Conservation (phyloP, 2,113 vertebrate genomes). For the Anoplopoma fimbria region DNA sequence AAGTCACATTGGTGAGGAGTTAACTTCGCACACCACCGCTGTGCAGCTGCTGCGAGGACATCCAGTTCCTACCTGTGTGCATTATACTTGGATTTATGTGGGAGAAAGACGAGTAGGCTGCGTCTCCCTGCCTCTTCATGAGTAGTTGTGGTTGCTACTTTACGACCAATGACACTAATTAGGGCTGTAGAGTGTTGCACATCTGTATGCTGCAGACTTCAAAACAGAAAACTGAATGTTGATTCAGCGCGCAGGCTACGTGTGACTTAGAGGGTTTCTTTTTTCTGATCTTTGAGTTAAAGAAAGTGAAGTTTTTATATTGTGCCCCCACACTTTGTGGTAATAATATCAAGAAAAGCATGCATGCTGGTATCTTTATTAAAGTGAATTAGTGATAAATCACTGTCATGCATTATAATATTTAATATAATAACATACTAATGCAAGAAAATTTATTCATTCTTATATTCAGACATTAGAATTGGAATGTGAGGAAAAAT, state of each 20-base stretch:
- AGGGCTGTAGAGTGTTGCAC: slow-evolving; percentile 5
- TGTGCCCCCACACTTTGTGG: not conserved
- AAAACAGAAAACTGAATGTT: not conserved
- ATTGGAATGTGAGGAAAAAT: not conserved
- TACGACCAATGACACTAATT: slow-evolving; percentile 26
- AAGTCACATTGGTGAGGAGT: not conserved
- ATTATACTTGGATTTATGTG: not conserved
- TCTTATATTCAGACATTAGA: too few relatives aligned
- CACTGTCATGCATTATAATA: not conserved
- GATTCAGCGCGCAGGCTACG: not conserved
- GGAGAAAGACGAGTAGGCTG: not conserved
- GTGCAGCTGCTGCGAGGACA: not conserved
- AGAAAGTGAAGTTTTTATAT: not conserved
- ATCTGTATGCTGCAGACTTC: not conserved
- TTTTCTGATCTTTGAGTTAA: not conserved
- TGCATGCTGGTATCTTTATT: not conserved
- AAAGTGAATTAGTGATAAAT: not conserved
- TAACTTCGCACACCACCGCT: not conserved
- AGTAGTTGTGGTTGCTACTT: slow-evolving; percentile 47
- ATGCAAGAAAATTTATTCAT: not conserved
- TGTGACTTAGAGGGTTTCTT: not conserved
- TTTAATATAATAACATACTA: not conserved
- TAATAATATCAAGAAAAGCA: not conserved
- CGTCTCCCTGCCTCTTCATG: not conserved
- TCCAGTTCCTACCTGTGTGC: not conserved